phyloP scores from a whole-genome alignment of 1,140 invertebrate species.

The Listronotus bonariensis region DNA sequence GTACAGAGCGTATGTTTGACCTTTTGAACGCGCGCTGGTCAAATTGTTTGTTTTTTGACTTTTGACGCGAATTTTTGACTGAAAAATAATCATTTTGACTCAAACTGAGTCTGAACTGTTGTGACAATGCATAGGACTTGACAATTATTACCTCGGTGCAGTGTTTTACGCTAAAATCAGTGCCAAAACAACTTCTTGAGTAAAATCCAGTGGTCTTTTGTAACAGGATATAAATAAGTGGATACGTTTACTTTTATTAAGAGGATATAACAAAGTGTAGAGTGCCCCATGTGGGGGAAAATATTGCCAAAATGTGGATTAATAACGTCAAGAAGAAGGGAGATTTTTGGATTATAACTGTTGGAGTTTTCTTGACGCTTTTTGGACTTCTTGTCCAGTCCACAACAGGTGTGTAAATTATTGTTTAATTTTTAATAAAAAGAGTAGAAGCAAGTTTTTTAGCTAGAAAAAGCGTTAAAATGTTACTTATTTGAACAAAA shows the following conservation, averaged over 20 bases:
- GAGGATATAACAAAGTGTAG: constrained; percentile 34
- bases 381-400: constrained; percentile 29
- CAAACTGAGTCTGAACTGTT: background rate
- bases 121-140: constrained; percentile 5
- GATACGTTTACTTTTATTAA: constrained; percentile 6
- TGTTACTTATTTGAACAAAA: no score
- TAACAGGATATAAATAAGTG: constrained; percentile 19
- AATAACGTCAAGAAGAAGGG: constrained; percentile 52
- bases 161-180: constrained; percentile 4
- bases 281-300: constrained; percentile 55
- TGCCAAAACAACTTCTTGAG: constrained; percentile 19
- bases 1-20: constrained; percentile 39
- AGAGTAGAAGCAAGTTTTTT: no score
- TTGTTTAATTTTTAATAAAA: background rate
- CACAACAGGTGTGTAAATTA: constrained; percentile 36
- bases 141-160: background rate
- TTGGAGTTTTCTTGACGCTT: constrained; percentile 35
- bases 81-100: constrained; percentile 20
- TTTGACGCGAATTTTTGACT: constrained; percentile 24
- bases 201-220: constrained; percentile 8
- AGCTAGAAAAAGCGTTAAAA: no score
- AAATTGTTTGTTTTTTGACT: constrained; percentile 17
- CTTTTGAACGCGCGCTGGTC: constrained; percentile 36
- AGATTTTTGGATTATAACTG: constrained; percentile 53
- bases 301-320: constrained; percentile 55